Base-by-base conservation (phyloP, 2,113 vertebrate genomes). In the Mionectes macconnelli region DNA sequence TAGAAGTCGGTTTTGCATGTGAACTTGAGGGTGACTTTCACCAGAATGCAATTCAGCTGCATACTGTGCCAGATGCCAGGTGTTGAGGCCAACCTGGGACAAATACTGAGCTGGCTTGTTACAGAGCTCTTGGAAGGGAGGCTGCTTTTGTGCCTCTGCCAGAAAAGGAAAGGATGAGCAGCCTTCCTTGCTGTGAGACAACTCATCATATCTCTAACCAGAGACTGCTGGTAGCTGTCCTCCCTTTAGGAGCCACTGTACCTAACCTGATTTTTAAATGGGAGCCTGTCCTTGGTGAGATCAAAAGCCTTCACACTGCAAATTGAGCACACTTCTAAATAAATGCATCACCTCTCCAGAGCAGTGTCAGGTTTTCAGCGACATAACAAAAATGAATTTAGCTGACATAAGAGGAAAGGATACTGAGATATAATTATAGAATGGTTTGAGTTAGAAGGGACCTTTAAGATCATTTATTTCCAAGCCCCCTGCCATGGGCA, bases 21-120 rank as follows among this genome's bases (percentile, higher is more conserved):
- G 85, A 90, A 95, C 37, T 92, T 56, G 69, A 80, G 76, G 25
- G 45, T 76, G 75, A 91, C 93, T 96, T 96, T 97, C 94, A 94
- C 57, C 80, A 89, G 72, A 67, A 79, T 64, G 76, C 80, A 93
- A 82, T 96, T 89, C 57, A 84, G 82, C 78, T 44, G 28, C 1
- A 2, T 56, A 19, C 59, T 42, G 40, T 5, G 10, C 84, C 79
- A 85, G 76, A n/a, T 75, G 60, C 78, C 94, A 89, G 84, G 75
- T 86, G 74, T 50, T 14, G 9, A 42, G 80, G 88, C 79, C 92
- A 67, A 12, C 53, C 87, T 91, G 75, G 67, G 84, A 60, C 2
- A 10, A 94, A 93, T 14, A 92, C 76, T 92, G 73, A 89, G 60
- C 52, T 92, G 64, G n/a, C 86, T 92, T 95, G 73, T 93, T 78